Evolutionary conservation across 2,113 vertebrate genomes (phyloP).

Genomic region (pig (Sus scrofa)): DNA sequence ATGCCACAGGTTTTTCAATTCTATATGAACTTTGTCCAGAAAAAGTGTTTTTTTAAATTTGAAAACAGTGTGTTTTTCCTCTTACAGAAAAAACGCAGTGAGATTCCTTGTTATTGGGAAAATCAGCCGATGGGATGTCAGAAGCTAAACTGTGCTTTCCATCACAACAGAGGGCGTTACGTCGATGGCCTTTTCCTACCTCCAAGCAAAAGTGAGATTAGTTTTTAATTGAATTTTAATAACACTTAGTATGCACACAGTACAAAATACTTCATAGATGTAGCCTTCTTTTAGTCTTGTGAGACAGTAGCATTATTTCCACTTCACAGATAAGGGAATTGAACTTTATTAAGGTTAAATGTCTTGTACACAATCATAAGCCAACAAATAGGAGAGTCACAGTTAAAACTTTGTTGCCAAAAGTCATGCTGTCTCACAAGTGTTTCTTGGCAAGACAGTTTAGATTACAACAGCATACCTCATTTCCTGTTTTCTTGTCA

Average conservation of each 20-base stretch:
- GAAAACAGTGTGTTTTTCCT: neutral
- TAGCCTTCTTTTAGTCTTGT: neutral
- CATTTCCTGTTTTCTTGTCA: conserved; percentile 9
- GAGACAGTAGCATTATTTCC: neutral
- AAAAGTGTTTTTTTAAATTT: conserved; percentile 53
- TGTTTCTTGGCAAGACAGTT: neutral
- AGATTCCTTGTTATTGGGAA: conserved; percentile 98
- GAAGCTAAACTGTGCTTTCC: conserved; percentile 96
- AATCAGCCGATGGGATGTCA: conserved; percentile 96
- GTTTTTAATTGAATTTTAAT: conserved; percentile 58
- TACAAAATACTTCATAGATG: neutral
- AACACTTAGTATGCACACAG: neutral
- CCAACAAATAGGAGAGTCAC: neutral
- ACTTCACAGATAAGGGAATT: neutral
- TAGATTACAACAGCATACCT: neutral
- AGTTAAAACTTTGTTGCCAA: neutral
- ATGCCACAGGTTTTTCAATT: neutral
- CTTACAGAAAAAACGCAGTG: conserved; percentile 95
- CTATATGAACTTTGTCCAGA: neutral
- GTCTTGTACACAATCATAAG: neutral
- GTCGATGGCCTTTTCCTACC: conserved; percentile 93
- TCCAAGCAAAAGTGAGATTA: conserved; percentile 91
- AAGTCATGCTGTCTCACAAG: neutral
- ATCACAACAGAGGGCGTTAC: conserved; percentile 93
- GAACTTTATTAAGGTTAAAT: neutral